These are phyloP conservation scores for Salvator merianae DNA, from an alignment of 2,113 vertebrate genomes.

Conservation along the genomic window DNA sequence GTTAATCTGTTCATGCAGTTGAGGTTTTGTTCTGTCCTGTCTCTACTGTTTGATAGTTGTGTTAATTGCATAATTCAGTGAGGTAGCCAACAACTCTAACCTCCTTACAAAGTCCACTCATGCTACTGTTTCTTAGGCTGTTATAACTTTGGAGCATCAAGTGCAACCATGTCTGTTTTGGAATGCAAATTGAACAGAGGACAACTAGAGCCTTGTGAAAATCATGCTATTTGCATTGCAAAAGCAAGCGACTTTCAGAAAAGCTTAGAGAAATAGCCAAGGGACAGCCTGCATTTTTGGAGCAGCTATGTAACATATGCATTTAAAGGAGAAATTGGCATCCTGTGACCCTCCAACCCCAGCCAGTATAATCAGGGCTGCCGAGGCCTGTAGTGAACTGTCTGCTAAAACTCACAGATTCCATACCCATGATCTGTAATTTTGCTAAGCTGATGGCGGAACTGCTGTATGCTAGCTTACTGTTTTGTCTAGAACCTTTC, in stretches of 20 bases:
- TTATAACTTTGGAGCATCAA: background rate
- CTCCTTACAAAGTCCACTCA: conserved; percentile 4
- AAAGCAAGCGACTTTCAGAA: too few species aligned
- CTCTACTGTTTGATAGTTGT: background rate
- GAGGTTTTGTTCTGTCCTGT: background rate
- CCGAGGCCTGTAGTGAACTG: too few species aligned
- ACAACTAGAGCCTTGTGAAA: background rate
- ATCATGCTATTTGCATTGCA: background rate
- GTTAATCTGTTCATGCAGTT: background rate
- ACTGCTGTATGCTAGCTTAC: background rate
- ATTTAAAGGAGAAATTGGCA: background rate
- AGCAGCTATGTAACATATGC: too few species aligned
- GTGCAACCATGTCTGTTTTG: background rate
- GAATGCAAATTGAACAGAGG: background rate
- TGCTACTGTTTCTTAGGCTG: background rate
- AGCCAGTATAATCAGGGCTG: too few species aligned
- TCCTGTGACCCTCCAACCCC: too few species aligned
- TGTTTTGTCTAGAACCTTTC: background rate
- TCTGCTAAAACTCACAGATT: too few species aligned
- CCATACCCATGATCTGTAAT: too few species aligned
- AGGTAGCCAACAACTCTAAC: background rate
- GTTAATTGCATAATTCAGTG: background rate
- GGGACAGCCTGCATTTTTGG: background rate
- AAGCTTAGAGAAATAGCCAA: background rate
- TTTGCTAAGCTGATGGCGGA: background rate